Percentiles rank a stretch among this genome's conserved stretches.
Conservation (phyloP, 1,140 invertebrate genomes). For the Nephila pilipes region DNA sequence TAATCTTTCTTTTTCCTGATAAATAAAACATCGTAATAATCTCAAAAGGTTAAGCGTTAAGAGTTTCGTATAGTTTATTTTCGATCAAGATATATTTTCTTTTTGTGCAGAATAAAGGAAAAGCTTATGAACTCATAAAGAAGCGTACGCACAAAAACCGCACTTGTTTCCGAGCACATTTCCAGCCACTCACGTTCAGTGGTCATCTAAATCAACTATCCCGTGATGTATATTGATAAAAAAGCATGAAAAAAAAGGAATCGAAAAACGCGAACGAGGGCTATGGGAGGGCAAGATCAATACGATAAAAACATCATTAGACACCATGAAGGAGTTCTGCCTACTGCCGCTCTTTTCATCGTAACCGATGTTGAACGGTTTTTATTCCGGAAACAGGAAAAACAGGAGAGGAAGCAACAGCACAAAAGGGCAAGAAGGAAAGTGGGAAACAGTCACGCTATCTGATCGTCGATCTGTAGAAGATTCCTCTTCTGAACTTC, state of each 20-base stretch:
- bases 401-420: conserved; percentile 36
- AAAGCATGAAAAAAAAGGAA: not conserved
- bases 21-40: not conserved
- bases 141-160: not conserved
- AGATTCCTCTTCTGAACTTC: conserved; percentile 47
- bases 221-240: conserved; percentile 60
- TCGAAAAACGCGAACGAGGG: not conserved
- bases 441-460: conserved; percentile 50
- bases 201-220: conserved; percentile 63
- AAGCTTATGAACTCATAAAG: not conserved
- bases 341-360: conserved; percentile 37
- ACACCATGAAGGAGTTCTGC: conserved; percentile 24
- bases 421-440: conserved; percentile 38
- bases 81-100: not conserved
- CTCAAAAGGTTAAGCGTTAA: not conserved
- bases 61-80: conserved; percentile 8
- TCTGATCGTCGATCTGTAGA: conserved; percentile 59
- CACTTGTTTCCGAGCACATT: not conserved
- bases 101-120: not conserved
- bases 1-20: not conserved
- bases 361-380: conserved; percentile 57
- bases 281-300: conserved; percentile 15
- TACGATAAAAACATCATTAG: conserved; percentile 63
- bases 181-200: conserved; percentile 2
- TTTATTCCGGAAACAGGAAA: conserved; percentile 60